Base-by-base conservation (phyloP, 2,888 invertebrate species). In the Pyrocoelia pectoralis region DNA sequence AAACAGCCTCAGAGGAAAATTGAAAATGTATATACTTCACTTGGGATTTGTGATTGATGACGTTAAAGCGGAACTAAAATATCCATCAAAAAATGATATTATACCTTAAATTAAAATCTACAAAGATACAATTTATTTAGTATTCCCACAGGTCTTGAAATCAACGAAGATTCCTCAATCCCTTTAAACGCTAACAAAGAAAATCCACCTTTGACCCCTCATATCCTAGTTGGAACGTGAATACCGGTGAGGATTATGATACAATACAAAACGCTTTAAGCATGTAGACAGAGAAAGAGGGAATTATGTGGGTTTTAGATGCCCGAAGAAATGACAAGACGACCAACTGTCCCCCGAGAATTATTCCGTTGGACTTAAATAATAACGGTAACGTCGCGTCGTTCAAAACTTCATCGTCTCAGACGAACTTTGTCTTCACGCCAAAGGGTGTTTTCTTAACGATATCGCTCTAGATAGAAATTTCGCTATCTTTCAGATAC, bases 241-340 rank as follows among this genome's bases (percentile, higher is more conserved):
- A 24, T 24, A 80, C 81, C 29, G 70, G 87, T 51, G 88, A 87
- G 0, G 85, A 88, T 73, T 90, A 90, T 78, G 77, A 79, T 18
- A 85, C 88, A 6, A 82, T 91, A 63, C 90, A 90, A 76, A 87
- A 87, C 72, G 88, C 90, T 28, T 88, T 89, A 77, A 87, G 88
- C 69, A 83, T 90, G 75, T 90, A 90, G 74, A 87, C 90, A 62
- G 90, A 91, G 77, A 84, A 84, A 5, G 83, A 85, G 64, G 89
- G 89, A 6, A 79, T 89, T 6, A 86, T 90, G 86, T 88, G 87
- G 84, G 83, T 85, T 15, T 81, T 88, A 53, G 89, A 89, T 68
- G 87, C 87, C 59, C 89, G 90, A 0, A 82, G 88, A 58, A 82
- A 87, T 4, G 85, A 86, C 13, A 64, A 70, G 65, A 79, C 81